Conservation (phyloP, 2,113 vertebrate species). For the Oreocharis arfaki region DNA sequence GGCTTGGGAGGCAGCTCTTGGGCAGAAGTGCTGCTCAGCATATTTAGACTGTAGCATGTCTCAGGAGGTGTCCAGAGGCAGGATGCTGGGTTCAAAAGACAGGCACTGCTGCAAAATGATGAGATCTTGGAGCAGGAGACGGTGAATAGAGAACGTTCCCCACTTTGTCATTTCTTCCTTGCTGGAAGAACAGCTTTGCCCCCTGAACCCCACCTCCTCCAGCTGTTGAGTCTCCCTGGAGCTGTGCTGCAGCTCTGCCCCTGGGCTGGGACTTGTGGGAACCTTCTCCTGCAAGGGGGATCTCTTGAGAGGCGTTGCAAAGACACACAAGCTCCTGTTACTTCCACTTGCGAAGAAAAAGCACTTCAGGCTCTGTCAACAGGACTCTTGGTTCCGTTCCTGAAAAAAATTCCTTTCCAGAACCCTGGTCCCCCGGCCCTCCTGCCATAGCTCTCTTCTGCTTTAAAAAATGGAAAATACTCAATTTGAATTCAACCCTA, state of each 20-base stretch:
- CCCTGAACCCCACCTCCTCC: background rate
- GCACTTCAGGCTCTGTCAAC: background rate
- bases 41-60: fast-evolving
- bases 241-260: background rate
- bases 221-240: background rate
- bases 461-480: background rate
- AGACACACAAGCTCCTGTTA: fast-evolving
- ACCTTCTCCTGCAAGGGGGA: background rate
- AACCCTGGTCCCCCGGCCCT: background rate
- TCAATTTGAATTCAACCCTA: background rate
- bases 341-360: fast-evolving
- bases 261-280: background rate
- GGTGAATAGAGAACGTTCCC: background rate
- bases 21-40: background rate
- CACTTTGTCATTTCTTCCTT: background rate
- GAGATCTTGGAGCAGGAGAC: background rate
- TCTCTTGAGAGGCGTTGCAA: background rate
- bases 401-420: background rate
- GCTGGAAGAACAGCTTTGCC: background rate
- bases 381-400: background rate
- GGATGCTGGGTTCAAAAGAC: background rate
- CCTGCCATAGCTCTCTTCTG: background rate
- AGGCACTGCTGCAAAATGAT: background rate
- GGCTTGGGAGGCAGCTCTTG: background rate
- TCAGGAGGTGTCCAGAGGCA: background rate